Evolutionary conservation across 1,140 invertebrate species (phyloP).

Genomic region (Caenorhabditis brenneri): DNA sequence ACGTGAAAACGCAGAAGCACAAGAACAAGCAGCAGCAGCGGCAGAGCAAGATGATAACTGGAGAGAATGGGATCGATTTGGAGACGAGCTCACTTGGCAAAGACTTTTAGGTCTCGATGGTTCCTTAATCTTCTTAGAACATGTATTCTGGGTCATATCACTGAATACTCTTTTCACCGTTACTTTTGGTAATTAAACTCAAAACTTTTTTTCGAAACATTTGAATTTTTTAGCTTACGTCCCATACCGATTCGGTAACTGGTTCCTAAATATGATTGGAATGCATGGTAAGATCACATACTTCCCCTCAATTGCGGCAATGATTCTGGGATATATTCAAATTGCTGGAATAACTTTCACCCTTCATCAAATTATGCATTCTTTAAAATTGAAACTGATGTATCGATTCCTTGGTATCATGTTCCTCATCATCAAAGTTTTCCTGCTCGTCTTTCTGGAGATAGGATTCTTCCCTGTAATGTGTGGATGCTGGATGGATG

Average conservation of each 20-base stretch:
- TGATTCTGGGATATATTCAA: constrained; percentile 83
- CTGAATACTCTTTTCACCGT: constrained; percentile 92
- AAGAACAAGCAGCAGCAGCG: constrained; percentile 58
- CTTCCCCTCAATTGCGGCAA: constrained; percentile 79
- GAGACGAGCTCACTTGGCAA: constrained; percentile 96
- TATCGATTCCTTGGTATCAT: constrained; percentile 87
- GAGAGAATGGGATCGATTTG: constrained; percentile 84
- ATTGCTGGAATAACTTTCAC: constrained; percentile 84
- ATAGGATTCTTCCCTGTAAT: constrained; percentile 93
- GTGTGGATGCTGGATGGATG: constrained; percentile 98
- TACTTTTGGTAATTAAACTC: constrained; percentile 75
- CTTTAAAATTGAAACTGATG: constrained; percentile 80
- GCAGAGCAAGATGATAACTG: constrained; percentile 58
- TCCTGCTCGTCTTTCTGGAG: constrained; percentile 87
- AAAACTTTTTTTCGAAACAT: constrained; percentile 4
- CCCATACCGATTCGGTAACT: constrained; percentile 91
- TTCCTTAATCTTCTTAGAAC: constrained; percentile 93
- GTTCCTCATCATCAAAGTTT: constrained; percentile 94
- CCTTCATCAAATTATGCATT: constrained; percentile 78
- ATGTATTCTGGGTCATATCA: constrained; percentile 98
- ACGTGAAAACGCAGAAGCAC: not conserved
- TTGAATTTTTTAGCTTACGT: constrained; percentile 83
- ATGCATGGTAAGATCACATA: constrained; percentile 62
- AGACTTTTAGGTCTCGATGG: constrained; percentile 92
- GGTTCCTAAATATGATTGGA: constrained; percentile 76